phyloP scores from a whole-genome alignment of 1,140 invertebrate species.

The Drosophila fuyamai region DNA sequence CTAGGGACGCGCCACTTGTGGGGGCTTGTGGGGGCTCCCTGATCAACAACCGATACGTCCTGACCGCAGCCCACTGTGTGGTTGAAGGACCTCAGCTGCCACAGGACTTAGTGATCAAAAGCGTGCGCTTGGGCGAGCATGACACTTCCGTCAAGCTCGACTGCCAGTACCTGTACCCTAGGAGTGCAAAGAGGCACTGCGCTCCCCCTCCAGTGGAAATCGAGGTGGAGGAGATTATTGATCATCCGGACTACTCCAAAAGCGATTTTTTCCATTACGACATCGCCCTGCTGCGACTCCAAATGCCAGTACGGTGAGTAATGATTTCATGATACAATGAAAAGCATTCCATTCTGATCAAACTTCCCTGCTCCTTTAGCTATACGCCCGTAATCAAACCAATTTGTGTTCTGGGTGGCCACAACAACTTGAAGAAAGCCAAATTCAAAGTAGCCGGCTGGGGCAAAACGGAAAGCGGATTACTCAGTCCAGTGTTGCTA shows the following conservation, averaged over 20 bases:
- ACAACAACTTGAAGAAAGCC: too few species aligned
- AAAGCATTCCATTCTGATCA: too few species aligned
- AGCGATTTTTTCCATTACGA: constrained; percentile 85
- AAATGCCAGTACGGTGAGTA: constrained; percentile 84
- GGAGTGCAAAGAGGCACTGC: background rate
- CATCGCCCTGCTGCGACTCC: constrained; percentile 90
- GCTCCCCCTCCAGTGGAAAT: constrained; percentile 86
- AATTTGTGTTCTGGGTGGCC: background rate
- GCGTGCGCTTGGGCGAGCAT: constrained; percentile 78
- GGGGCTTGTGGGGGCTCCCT: background rate
- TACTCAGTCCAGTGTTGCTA: background rate
- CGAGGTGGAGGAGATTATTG: constrained; percentile 85
- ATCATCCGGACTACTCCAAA: constrained; percentile 85
- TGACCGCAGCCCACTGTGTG: constrained; percentile 86
- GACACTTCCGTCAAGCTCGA: constrained; percentile 48
- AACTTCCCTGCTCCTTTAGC: background rate
- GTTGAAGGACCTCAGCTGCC: constrained; percentile 34
- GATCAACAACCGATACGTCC: constrained; percentile 85
- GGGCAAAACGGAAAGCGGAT: background rate
- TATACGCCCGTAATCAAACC: background rate
- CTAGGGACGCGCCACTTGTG: background rate
- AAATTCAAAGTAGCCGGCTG: background rate
- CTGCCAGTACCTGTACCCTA: constrained; percentile 21
- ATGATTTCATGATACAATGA: background rate
- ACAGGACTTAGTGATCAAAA: constrained; percentile 51